Evolutionary conservation across 2,888 invertebrate genomes (phyloP).

Genomic region (Rhamnusium bicolor): DNA sequence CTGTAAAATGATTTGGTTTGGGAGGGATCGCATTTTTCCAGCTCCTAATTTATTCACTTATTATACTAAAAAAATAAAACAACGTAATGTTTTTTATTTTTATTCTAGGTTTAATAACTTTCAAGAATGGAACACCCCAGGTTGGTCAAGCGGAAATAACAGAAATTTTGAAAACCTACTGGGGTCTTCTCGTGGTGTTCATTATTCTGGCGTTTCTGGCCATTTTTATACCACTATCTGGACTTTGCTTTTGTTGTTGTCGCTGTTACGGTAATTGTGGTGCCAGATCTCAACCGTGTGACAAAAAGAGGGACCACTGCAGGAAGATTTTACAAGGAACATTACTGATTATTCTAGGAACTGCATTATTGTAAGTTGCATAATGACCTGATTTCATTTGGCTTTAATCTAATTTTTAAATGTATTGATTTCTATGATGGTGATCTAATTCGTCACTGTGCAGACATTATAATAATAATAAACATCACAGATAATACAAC

Average conservation of each 20-base stretch:
- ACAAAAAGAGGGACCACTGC: constrained; percentile 89
- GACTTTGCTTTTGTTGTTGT: constrained; percentile 91
- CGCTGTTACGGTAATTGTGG: constrained; percentile 86
- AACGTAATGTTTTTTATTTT: no score
- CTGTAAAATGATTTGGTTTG: no score
- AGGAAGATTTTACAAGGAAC: constrained; percentile 84
- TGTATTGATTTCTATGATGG: no score
- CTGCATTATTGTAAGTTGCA: constrained; percentile 86
- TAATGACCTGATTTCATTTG: no score
- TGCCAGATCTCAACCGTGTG: constrained; percentile 85
- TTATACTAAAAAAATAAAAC: no score
- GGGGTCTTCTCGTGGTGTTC: constrained; percentile 60
- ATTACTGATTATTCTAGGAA: constrained; percentile 83
- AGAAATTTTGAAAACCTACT: constrained; percentile 48
- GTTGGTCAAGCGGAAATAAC: constrained; percentile 35
- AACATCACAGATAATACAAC: no score
- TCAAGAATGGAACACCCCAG: constrained; percentile 6
- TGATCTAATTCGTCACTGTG: no score
- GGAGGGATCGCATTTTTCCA: no score
- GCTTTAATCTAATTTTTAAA: no score
- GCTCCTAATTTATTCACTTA: no score
- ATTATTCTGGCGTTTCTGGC: constrained; percentile 77
- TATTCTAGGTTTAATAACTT: constrained; percentile 32
- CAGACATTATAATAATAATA: no score
- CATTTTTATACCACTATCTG: constrained; percentile 85